Base-by-base conservation (phyloP, 2,888 invertebrate species). In the Archaeoteleia sp. region DNA sequence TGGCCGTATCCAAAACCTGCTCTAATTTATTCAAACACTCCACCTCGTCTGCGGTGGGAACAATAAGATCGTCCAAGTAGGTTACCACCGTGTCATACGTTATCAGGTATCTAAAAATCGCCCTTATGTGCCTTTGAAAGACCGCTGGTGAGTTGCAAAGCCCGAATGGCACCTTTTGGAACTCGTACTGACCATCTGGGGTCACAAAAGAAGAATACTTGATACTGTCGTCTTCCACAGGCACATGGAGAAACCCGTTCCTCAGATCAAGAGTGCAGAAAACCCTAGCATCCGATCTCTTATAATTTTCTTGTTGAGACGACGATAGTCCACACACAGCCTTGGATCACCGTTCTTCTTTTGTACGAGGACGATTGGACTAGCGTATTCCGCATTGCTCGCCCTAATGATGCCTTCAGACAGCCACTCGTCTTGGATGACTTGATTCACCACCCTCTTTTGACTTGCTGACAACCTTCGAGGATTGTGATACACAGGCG, bases 251-350 rank as follows among this genome's bases (percentile, higher is more conserved):
- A 49, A 73, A 72, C 8, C 60, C 67, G 27, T 72, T 51, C 53
- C 72, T 72, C 2, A 76, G 27, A 43, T 75, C 72, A 1, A 77
- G 20, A 4, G 71, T 65, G 5, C 53, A 62, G 40, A 73, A 74
- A 2, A 70, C 13, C 14, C 1, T 34, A 1, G 69, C 67, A 29
- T 76, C 72, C 3, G 75, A 42, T 76, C 74, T 15, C 72, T 66
- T 0, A 71, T 30, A 1, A 71, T 70, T 14, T 69, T 70, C 12
- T 43, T 43, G 37, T 77, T 78, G 3, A 77, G 12, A 6, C 17
- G 45, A 10, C 77, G 17, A 35, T 72, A 79, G 45, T 77, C 76
- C 1, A 76, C 57, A 54, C 75, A 76, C 0, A 78, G 23, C 14
- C 75, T 57, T 1, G 42, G 17, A 3, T 45, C 12, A 4, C 70